Evolutionary conservation across 2,888 invertebrate species (phyloP).

Genomic region (Pollenia angustigena): DNA sequence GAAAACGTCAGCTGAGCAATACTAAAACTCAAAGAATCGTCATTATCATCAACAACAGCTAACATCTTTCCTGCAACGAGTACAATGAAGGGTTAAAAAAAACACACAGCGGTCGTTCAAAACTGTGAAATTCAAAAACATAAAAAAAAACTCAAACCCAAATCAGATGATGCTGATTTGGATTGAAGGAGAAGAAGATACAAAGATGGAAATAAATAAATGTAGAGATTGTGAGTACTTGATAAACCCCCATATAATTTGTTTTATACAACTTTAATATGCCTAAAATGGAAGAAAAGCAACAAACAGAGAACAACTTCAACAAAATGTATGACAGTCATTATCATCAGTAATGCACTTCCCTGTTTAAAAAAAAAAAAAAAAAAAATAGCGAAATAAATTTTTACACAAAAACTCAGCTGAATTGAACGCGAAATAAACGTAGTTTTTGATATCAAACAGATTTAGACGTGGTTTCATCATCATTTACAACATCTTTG

Average conservation of each 20-base stretch:
- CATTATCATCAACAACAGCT: constrained; percentile 63
- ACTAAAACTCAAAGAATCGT: constrained; percentile 57
- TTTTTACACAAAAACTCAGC: constrained; percentile 40
- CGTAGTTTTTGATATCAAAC: constrained; percentile 44
- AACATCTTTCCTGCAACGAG: constrained; percentile 71
- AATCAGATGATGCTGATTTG: constrained; percentile 35
- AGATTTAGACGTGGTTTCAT: constrained; percentile 47
- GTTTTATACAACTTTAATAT: constrained; percentile 58
- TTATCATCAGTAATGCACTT: constrained; percentile 42
- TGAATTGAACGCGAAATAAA: constrained; percentile 26
- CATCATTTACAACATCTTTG: constrained; percentile 12
- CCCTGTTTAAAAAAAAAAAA: background rate
- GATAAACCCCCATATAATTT: constrained; percentile 68
- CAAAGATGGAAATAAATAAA: constrained; percentile 53
- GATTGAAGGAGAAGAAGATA: constrained; percentile 38
- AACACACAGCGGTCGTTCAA: constrained; percentile 60
- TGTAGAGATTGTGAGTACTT: constrained; percentile 52
- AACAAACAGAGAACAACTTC: constrained; percentile 16
- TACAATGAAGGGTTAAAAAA: constrained; percentile 63
- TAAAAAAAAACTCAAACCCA: background rate
- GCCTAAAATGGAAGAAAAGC: background rate
- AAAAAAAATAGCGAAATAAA: background rate
- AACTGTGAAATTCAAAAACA: constrained; percentile 68
- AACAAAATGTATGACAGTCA: constrained; percentile 48
- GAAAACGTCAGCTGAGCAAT: constrained; percentile 80